These are phyloP conservation scores for Sphinx pinastri DNA, from an alignment of 2,888 invertebrate species.

Conservation along the genomic window DNA sequence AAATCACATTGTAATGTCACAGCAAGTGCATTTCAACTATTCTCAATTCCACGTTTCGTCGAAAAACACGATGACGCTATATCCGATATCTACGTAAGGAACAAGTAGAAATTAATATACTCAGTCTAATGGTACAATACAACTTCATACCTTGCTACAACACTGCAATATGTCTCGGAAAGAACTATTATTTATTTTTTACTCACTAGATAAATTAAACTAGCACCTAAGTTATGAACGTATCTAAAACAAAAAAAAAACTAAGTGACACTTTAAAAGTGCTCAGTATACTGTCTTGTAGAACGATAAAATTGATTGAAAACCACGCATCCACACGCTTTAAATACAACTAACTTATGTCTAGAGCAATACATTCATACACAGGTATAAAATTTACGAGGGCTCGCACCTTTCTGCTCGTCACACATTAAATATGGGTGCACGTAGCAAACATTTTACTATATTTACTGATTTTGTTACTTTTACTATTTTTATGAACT, in stretches of 20 bases:
- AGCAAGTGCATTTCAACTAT: constrained; percentile 41
- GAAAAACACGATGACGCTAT: not conserved
- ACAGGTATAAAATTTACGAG: constrained; percentile 19
- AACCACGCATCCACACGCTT: constrained; percentile 19
- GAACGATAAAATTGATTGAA: constrained; percentile 3
- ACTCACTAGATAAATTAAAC: constrained; percentile 52
- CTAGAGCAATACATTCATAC: constrained; percentile 22
- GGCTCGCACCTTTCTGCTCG: constrained; percentile 16
- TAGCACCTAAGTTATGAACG: constrained; percentile 30
- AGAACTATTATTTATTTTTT: constrained; percentile 43
- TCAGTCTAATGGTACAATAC: constrained; percentile 53
- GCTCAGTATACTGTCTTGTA: not conserved
- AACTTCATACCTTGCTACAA: constrained; percentile 50
- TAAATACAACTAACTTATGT: constrained; percentile 21
- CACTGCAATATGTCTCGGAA: constrained; percentile 46
- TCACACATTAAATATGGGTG: constrained; percentile 1
- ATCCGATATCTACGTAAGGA: not conserved
- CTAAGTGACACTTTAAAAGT: constrained; percentile 4
- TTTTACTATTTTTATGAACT: not conserved
- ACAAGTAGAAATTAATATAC: constrained; percentile 22
- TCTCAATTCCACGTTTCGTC: not conserved
- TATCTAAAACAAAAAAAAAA: constrained; percentile 3
- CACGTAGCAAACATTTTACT: not conserved
- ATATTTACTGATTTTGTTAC: not conserved
- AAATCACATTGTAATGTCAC: constrained; percentile 48